phyloP scores from a whole-genome alignment of 2,888 invertebrate genomes.

The Mythimna ferrago region DNA sequence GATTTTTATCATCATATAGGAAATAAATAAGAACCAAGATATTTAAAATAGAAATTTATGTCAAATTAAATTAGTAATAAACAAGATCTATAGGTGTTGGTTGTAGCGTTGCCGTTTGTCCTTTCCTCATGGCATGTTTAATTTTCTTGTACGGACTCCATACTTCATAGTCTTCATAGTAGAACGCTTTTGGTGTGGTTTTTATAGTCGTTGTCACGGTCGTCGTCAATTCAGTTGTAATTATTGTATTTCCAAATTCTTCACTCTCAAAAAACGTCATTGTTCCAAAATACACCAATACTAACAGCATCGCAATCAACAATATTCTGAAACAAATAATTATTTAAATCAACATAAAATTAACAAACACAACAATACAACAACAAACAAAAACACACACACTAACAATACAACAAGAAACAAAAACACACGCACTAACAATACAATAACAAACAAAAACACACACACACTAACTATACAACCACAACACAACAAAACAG shows the following conservation, averaged over 20 bases:
- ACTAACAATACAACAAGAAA: too few species aligned
- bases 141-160: background rate
- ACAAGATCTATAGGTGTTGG: background rate
- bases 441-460: too few species aligned
- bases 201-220: background rate
- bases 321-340: slow-evolving; percentile 31
- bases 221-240: too few species aligned
- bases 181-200: background rate
- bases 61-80: slow-evolving; percentile 9
- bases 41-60: slow-evolving; percentile 5
- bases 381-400: too few species aligned
- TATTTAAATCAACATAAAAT: too few species aligned
- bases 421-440: too few species aligned
- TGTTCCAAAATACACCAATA: slow-evolving; percentile 16
- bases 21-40: slow-evolving; percentile 11
- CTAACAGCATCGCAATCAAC: slow-evolving; percentile 12
- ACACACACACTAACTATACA: too few species aligned
- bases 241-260: background rate
- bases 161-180: background rate
- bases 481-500: too few species aligned
- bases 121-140: background rate
- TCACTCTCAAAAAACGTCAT: background rate
- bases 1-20: background rate
- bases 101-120: background rate
- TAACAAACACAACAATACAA: too few species aligned